These are phyloP conservation scores for Eubucco bourcierii DNA, from an alignment of 2,113 vertebrate species.

Conservation along the genomic window DNA sequence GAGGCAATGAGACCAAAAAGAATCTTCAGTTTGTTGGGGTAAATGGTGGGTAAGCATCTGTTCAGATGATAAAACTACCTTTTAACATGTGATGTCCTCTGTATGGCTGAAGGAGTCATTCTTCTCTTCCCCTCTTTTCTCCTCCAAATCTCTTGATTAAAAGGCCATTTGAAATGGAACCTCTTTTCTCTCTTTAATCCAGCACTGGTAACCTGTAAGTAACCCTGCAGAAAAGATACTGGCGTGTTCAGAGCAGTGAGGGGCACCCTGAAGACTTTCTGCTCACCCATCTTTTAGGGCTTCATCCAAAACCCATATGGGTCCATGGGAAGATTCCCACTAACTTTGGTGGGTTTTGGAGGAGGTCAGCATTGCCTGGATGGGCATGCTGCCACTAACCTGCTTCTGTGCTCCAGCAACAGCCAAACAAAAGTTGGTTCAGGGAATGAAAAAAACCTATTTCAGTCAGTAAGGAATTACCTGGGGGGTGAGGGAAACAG, in stretches of 20 bases:
- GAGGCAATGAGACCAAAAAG: conserved; percentile 93
- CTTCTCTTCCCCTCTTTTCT: not conserved
- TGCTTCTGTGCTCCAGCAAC: not conserved
- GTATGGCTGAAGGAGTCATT: not conserved
- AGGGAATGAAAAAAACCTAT: not conserved
- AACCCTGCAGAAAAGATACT: not conserved
- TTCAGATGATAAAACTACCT: conserved; percentile 52
- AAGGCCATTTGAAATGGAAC: conserved; percentile 36
- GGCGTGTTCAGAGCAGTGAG: not conserved
- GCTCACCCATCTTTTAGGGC: not conserved
- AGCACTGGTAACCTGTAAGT: not conserved
- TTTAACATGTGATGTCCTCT: not conserved
- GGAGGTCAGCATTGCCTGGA: not conserved
- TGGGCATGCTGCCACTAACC: not conserved
- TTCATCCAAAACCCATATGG: not conserved
- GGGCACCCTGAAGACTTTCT: not conserved
- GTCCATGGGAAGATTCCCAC: not conserved
- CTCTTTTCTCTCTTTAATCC: conserved; percentile 35
- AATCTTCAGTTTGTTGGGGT: conserved; percentile 99
- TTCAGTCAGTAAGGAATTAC: not conserved
- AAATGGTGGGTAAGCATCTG: conserved; percentile 97
- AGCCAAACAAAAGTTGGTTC: not conserved
- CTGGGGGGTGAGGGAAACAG: not conserved
- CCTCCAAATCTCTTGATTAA: conserved; percentile 44
- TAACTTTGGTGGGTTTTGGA: not conserved